Evolutionary conservation across 2,888 invertebrate species (phyloP), one percentile per base, ranked within the genome.

Genomic region (Drosophila kuntzei): DNA sequence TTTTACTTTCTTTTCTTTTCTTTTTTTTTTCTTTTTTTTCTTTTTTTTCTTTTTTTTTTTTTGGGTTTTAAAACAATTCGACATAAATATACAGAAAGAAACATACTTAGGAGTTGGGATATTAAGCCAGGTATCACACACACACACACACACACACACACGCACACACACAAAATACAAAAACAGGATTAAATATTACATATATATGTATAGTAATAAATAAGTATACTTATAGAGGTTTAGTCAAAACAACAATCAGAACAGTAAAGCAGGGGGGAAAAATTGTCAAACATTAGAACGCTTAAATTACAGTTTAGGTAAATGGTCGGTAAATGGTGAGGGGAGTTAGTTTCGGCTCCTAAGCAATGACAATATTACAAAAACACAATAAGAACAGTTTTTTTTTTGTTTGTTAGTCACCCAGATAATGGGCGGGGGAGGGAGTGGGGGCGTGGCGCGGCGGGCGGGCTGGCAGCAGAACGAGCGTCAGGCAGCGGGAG

Each of bases 361-460:
- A 87, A 89, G 88, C 89, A 87, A 83, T 83, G 89, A 89, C 89
- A 84, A 87, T 84, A 62, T 66, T 85, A 84, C 85, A 78, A 66
- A 60, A 78, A 71, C 71, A 74, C 70, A 71, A 84, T 72, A 69
- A 72, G 60, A 58, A 80, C 65, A 43, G 16, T 67, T 71, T 74
- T 46, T n/a, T n/a, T n/a, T n/a, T n/a, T n/a, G n/a, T n/a, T 76
- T 59, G 53, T 60, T 57, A 72, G 66, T 58, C 66, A 72, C 61
- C 60, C 55, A 58, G 14, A 54, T 44, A 57, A 36, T 32, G 34
- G 51, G 11, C 18, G 32, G 11, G 37, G 16, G 1, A 4, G 59
- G 11, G n/a, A 44, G 27, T 18, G 25, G 37, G 18, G 25, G 37
- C 43, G n/a, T 18, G 54, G 64, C 44, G 46, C 18, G 41, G 43